Evolutionary conservation across 2,888 invertebrate species (phyloP).

Genomic region (Anoplius nigerrimus): DNA sequence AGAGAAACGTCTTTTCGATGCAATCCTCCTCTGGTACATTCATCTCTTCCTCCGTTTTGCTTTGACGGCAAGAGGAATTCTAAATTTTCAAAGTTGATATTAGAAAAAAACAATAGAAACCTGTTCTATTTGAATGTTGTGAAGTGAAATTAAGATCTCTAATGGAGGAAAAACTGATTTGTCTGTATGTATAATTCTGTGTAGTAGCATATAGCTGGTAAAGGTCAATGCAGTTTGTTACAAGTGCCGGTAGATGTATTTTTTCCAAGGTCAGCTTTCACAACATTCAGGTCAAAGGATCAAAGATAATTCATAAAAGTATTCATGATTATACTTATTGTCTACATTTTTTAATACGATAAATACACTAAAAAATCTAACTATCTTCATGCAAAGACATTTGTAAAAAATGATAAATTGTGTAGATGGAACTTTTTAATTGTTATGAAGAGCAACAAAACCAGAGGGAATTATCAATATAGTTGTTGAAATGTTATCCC

Average conservation of each 20-base stretch:
- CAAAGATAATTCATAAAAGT: slow-evolving; percentile 44
- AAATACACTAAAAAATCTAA: slow-evolving; percentile 26
- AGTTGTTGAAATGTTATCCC: not conserved
- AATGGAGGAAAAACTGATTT: too few species aligned
- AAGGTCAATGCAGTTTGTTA: slow-evolving; percentile 30
- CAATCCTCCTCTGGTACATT: slow-evolving; percentile 63
- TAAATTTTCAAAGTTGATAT: too few species aligned
- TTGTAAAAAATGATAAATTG: not conserved
- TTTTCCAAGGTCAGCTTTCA: slow-evolving; percentile 47
- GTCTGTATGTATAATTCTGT: too few species aligned
- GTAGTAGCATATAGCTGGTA: slow-evolving; percentile 15
- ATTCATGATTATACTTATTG: slow-evolving; percentile 36
- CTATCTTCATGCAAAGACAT: not conserved
- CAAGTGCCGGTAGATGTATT: slow-evolving; percentile 24
- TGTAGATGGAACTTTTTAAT: too few species aligned
- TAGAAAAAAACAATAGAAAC: too few species aligned
- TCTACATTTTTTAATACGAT: slow-evolving; percentile 32
- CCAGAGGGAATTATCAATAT: not conserved
- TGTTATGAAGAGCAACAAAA: too few species aligned
- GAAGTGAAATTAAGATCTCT: too few species aligned
- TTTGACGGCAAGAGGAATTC: too few species aligned
- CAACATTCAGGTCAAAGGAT: slow-evolving; percentile 42
- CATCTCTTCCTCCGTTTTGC: slow-evolving; percentile 30
- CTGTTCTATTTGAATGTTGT: too few species aligned
- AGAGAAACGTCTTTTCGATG: slow-evolving; percentile 71